Conservation (phyloP, 2,888 invertebrate species). For the Xanthorhoe designata region DNA sequence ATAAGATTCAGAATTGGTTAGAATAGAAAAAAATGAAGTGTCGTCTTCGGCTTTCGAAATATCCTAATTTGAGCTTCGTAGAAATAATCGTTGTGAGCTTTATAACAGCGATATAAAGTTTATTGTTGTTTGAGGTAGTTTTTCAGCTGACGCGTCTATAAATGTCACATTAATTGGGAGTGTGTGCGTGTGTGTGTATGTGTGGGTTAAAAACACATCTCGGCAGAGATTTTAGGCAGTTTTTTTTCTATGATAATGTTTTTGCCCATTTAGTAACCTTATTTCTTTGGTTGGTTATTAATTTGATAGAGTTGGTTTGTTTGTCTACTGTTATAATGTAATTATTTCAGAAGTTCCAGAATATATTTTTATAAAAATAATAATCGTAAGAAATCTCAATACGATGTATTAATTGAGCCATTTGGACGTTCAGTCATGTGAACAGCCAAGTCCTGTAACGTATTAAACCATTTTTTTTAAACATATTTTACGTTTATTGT, state of each 20-base stretch:
- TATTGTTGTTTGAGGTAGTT: conserved; percentile 50
- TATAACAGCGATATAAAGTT: conserved; percentile 49
- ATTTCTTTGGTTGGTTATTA: conserved; percentile 28
- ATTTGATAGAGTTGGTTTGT: conserved; percentile 4
- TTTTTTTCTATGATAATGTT: conserved; percentile 63
- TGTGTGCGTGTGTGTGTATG: conserved; percentile 59
- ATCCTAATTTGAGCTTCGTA: conserved; percentile 73
- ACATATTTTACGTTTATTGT: no score
- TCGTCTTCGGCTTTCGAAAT: conserved; percentile 78
- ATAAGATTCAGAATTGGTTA: conserved; percentile 50
- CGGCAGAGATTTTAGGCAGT: conserved; percentile 63
- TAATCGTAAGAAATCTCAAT: no score
- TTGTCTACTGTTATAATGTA: background rate
- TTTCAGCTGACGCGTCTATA: conserved; percentile 82
- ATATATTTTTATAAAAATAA: background rate
- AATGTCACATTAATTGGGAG: conserved; percentile 66
- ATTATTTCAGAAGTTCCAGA: background rate
- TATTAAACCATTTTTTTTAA: no score
- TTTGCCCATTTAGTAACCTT: conserved; percentile 44
- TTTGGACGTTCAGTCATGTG: no score
- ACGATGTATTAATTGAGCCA: no score
- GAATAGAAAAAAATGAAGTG: conserved; percentile 60
- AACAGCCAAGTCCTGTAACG: no score
- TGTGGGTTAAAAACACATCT: conserved; percentile 78
- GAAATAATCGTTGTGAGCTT: conserved; percentile 47